phyloP scores from a whole-genome alignment of 2,797 vertebrate species.

The Sternotherus odoratus region DNA sequence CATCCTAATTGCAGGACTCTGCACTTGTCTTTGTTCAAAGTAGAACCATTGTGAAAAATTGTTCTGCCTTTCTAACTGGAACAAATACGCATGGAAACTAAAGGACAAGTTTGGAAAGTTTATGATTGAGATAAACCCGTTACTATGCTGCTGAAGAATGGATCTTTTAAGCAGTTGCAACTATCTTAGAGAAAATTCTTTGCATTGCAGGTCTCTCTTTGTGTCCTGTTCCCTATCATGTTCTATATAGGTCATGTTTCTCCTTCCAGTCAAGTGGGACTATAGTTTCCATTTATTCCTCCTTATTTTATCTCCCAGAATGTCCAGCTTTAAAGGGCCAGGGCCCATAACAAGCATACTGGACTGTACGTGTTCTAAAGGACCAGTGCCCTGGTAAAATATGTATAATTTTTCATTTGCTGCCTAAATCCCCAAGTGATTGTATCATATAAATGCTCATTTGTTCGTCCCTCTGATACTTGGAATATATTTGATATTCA shows the following conservation, averaged over 20 bases:
- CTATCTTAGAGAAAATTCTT: background rate
- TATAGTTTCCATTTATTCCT: rapidly evolving
- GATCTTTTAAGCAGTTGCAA: background rate
- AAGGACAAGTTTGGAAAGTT: background rate
- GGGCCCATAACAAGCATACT: background rate
- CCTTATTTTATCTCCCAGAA: background rate
- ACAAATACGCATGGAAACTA: background rate
- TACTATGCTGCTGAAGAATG: background rate
- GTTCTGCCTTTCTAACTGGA: background rate
- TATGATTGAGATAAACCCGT: background rate
- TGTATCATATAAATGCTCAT: background rate
- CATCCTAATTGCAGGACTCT: no score
- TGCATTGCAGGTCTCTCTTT: background rate
- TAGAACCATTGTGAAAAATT: background rate
- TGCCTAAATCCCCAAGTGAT: rapidly evolving
- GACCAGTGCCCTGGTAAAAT: background rate
- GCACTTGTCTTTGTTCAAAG: background rate
- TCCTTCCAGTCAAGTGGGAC: background rate
- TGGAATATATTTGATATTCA: background rate
- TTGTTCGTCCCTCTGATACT: background rate
- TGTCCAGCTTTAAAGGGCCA: background rate
- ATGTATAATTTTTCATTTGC: background rate
- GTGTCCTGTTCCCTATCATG: background rate
- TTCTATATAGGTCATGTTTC: background rate
- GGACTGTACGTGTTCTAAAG: background rate